Evolutionary conservation across 2,113 vertebrate species (phyloP).

Genomic region (Otocyon megalotis): DNA sequence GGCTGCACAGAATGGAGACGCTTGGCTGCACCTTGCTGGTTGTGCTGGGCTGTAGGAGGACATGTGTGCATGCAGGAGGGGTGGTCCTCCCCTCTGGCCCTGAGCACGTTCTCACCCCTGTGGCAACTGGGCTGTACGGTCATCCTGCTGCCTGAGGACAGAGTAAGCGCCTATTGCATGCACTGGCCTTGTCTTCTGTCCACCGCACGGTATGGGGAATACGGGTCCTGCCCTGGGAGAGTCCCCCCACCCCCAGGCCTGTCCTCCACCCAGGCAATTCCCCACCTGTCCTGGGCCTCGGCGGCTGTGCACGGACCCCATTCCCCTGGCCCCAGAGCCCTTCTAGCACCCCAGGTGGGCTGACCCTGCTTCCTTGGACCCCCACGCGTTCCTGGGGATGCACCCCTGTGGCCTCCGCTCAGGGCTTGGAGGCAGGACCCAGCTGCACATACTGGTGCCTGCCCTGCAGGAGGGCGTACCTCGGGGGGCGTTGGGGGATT

Average conservation of each 20-base stretch:
- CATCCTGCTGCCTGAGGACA: not conserved
- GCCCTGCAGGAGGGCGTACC: fast-evolving
- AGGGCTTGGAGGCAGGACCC: not conserved
- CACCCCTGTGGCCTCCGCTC: not conserved
- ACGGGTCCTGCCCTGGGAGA: no score
- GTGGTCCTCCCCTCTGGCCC: not conserved
- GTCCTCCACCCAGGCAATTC: not conserved
- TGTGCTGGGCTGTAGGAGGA: fast-evolving
- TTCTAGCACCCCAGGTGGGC: not conserved
- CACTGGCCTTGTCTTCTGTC: fast-evolving
- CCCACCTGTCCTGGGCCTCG: not conserved
- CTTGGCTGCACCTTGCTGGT: no score
- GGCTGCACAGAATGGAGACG: no score
- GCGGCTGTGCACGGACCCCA: fast-evolving
- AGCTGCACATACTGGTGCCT: not conserved
- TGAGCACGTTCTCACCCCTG: not conserved
- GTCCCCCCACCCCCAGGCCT: not conserved
- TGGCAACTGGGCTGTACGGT: not conserved
- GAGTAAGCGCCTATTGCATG: not conserved
- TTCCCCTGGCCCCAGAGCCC: fast-evolving
- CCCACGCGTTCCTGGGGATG: fast-evolving
- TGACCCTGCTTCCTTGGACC: not conserved
- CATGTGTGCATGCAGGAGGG: fast-evolving
- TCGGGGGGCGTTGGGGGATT: fast-evolving
- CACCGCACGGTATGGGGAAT: fast-evolving